Base-by-base conservation (phyloP, 2,113 vertebrate genomes). In the Cyprinodon tularosa region DNA sequence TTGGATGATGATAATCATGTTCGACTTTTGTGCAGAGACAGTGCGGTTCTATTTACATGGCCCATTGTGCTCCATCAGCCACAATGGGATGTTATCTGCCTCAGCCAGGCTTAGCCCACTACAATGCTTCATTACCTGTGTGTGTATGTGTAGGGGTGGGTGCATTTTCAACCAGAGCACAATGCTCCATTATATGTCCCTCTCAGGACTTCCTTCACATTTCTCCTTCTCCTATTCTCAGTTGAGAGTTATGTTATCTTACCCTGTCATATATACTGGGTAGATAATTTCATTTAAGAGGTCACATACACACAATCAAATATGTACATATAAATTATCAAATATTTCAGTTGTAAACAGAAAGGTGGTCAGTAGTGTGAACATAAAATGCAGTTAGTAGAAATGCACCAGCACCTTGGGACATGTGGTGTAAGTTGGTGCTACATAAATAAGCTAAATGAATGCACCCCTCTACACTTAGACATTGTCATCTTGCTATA, bases 51-150 rank as follows among this genome's bases (percentile, higher is more conserved):
- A 85, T 91, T 88, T 80, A 77, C 81, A 82, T 65, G 71, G 84
- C 74, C 85, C 84, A 93, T 91, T 93, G 91, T 93, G 90, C 86
- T 89, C 86, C 79, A 89, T 86, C 91, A 90, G 88, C 70, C 86
- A 74, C 76, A 69, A 76, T 53, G 69, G 93, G 90, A 91, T 91
- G 90, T 93, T 93, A 93, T 93, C 93, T 88, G 91, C 67, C 81
- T 72, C 71, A 72, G 71, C 90, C 91, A 93, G 91, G 81, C 91
- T 90, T 79, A 77, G 15, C 77, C 84, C 76, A 81, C 77, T 61
- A 90, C 85, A 90, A 92, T 90, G 92, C 89, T 91, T 92, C 90
- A 91, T 91, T 91, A 93, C 77, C 81, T 86, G 81, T 73, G 75
- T 72, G 69, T 79, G 73, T 57, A 73, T 50, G 53, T 66, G 64